phyloP scores from a whole-genome alignment of 2,888 invertebrate genomes.

The Mythimna vitellina region DNA sequence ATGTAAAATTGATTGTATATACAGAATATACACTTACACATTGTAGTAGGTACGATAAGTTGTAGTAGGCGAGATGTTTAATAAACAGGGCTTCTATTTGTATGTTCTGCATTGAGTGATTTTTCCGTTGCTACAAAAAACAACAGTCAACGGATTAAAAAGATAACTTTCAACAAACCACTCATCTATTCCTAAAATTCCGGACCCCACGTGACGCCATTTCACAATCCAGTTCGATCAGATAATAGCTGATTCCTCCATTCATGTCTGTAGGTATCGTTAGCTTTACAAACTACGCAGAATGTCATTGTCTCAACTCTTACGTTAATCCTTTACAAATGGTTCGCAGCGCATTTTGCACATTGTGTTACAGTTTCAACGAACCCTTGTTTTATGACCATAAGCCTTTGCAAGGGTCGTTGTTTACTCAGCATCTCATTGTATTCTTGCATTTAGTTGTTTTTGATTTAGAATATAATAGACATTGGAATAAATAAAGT shows the following conservation, averaged over 20 bases:
- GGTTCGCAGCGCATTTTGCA: slow-evolving; percentile 57
- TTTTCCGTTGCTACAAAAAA: background rate
- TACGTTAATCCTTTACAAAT: slow-evolving; percentile 72
- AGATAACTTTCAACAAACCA: no score
- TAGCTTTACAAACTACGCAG: slow-evolving; percentile 66
- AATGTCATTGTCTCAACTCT: slow-evolving; percentile 64
- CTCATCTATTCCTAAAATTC: background rate
- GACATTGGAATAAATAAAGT: background rate
- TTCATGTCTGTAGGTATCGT: slow-evolving; percentile 37
- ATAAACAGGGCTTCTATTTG: no score
- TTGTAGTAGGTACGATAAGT: no score
- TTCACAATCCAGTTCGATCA: background rate
- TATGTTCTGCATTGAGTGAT: background rate
- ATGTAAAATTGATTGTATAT: background rate
- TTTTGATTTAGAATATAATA: slow-evolving; percentile 3
- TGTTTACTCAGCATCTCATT: slow-evolving; percentile 8
- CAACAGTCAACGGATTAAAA: background rate
- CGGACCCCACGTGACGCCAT: slow-evolving; percentile 17
- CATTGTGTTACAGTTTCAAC: slow-evolving; percentile 66
- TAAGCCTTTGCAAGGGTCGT: slow-evolving; percentile 14
- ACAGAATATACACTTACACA: no score
- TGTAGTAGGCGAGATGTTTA: no score
- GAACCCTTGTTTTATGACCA: slow-evolving; percentile 36
- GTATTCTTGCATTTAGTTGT: slow-evolving; percentile 27
- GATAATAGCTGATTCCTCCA: slow-evolving; percentile 26